Evolutionary conservation across 1,140 invertebrate genomes (phyloP).

Genomic region (Trachymyrmex cornetzi): DNA sequence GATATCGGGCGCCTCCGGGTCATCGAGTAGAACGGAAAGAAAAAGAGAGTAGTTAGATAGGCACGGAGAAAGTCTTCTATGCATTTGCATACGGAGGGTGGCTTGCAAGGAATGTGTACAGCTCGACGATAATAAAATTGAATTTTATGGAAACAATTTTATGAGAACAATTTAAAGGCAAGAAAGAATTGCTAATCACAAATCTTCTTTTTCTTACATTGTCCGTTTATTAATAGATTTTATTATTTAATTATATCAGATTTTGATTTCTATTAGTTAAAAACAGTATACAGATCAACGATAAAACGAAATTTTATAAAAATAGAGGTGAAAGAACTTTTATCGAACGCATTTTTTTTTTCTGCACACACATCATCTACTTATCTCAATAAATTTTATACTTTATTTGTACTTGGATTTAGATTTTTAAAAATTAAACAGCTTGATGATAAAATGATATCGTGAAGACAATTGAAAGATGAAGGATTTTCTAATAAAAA

Average conservation of each 20-base stretch:
- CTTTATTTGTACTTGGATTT: neutral
- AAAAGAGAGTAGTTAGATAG: conserved; percentile 49
- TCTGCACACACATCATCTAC: neutral
- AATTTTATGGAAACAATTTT: conserved; percentile 40
- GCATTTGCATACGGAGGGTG: conserved; percentile 43
- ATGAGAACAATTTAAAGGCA: neutral
- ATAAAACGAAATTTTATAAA: conserved; percentile 35
- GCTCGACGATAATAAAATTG: neutral
- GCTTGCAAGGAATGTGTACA: neutral
- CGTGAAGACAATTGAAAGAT: no score
- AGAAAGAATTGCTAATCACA: neutral
- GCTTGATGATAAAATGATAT: no score
- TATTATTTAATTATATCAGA: neutral
- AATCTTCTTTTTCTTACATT: neutral
- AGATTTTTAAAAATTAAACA: no score
- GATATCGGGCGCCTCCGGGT: conserved; percentile 55
- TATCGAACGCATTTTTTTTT: neutral
- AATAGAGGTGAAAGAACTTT: neutral
- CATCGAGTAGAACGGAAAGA: conserved; percentile 36
- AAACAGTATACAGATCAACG: neutral
- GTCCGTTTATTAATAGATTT: neutral
- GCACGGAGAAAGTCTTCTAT: conserved; percentile 22
- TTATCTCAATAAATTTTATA: neutral
- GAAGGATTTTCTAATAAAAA: no score
- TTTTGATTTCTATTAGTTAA: no score